Evolutionary conservation across 2,797 vertebrate species (phyloP).

Genomic region (Dallia pectoralis): DNA sequence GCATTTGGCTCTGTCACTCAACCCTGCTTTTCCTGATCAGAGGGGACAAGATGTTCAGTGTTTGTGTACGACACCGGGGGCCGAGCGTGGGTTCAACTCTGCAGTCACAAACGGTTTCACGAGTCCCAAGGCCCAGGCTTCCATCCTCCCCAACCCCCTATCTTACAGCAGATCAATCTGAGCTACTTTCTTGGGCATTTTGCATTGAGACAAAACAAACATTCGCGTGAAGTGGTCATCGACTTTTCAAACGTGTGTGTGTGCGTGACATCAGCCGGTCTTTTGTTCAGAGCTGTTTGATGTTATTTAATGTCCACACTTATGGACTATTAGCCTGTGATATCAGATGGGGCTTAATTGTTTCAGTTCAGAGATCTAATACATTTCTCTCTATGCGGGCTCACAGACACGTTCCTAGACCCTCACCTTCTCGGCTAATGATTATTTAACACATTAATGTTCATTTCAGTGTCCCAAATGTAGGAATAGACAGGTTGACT

Average conservation of each 20-base stretch:
- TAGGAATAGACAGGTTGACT: too few species aligned
- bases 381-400: too few species aligned
- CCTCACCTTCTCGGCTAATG: too few species aligned
- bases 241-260: background rate
- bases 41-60: background rate
- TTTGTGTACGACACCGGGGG: background rate
- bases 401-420: too few species aligned
- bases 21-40: background rate
- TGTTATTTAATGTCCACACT: constrained; percentile 35
- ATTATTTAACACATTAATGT: too few species aligned
- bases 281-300: background rate
- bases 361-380: too few species aligned
- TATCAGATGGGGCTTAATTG: constrained; percentile 11
- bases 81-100: background rate
- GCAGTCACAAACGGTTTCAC: background rate
- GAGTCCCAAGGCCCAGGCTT: background rate
- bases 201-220: background rate
- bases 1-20: constrained; percentile 2
- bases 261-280: background rate
- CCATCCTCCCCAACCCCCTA: background rate
- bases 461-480: too few species aligned
- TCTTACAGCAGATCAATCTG: background rate
- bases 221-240: background rate
- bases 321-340: constrained; percentile 62
- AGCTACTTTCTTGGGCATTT: background rate